Evolutionary conservation across 2,797 vertebrate species (phyloP), one percentile per base, ranked within the genome.

Genomic region (Pseudochaenichthys georgianus): DNA sequence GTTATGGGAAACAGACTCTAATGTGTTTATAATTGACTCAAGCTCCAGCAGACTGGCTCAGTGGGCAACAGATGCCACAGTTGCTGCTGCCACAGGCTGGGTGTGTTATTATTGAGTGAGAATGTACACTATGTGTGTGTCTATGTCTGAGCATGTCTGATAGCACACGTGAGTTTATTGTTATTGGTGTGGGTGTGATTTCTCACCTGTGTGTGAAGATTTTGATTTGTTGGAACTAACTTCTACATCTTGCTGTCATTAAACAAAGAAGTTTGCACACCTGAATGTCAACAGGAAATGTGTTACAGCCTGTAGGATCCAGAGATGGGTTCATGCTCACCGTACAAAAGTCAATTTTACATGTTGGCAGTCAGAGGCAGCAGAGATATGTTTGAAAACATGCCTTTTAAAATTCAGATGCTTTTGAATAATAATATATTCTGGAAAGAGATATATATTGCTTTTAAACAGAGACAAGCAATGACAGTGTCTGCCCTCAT

Each of bases 1-100:
- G 75, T 90, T 90, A 84, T 81, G 81, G 83, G 81, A 82, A 89
- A 87, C 83, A 77, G 79, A 90, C 75, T 81, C 84, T 93, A 92
- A 93, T 92, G 87, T 89, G 89, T 93, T 93, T 93, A 91, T 93
- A 93, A 93, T 93, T 91, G 90, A 93, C 89, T 92, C 64, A 81
- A 85, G 87, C 81, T 88, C 83, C 81, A 79, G 87, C 87, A 87
- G 88, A 87, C 82, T 81, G 80, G 67, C 90, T 89, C 86, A 81
- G 85, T 87, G 84, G 89, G 88, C 83, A 87, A 85, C 89, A 91
- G 91, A 93, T 90, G 88, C 86, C 84, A 80, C 83, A 85, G 80
- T 78, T 69, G 80, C 72, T 80, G 66, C 80, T 86, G 85, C 87
- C 70, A 64, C 73, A 80, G 67, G 70, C 71, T 75, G 71, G 66